Conservation (phyloP, 2,113 vertebrate species). For the Progne subis region DNA sequence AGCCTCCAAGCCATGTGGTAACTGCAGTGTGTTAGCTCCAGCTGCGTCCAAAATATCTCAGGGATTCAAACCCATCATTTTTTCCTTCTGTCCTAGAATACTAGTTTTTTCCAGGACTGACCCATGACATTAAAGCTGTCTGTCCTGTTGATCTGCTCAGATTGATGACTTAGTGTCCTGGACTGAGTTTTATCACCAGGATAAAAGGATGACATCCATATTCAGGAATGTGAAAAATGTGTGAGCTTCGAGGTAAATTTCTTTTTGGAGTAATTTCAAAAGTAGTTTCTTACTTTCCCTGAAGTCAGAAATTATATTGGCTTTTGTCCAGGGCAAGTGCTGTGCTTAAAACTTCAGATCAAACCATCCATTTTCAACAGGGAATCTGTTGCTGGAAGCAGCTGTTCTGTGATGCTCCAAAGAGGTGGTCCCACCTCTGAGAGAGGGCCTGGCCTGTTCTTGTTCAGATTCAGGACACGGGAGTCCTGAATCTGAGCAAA, state of each 20-base stretch:
- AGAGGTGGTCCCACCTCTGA: not conserved
- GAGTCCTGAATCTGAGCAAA: not conserved
- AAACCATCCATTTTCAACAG: not conserved
- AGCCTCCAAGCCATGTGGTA: not conserved
- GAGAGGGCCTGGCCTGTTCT: not conserved
- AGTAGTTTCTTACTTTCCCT: not conserved
- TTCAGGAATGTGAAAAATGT: not conserved
- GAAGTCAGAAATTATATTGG: not conserved
- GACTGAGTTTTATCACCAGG: not conserved
- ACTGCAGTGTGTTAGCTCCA: not conserved
- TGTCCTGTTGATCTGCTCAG: not conserved
- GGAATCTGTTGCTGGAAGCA: not conserved
- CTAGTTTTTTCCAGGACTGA: not conserved
- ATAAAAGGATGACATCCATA: not conserved
- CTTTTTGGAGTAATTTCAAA: not conserved
- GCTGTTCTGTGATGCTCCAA: not conserved
- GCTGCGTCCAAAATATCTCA: not conserved
- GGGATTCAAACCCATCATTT: not conserved
- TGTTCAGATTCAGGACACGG: not conserved
- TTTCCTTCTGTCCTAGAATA: not conserved
- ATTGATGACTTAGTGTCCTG: not conserved
- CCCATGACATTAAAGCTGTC: not conserved
- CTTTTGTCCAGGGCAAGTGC: not conserved
- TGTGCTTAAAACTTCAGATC: not conserved
- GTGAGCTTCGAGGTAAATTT: not conserved